These are phyloP conservation scores for Thumatha senex DNA, from an alignment of 2,888 invertebrate genomes.

Conservation along the genomic window DNA sequence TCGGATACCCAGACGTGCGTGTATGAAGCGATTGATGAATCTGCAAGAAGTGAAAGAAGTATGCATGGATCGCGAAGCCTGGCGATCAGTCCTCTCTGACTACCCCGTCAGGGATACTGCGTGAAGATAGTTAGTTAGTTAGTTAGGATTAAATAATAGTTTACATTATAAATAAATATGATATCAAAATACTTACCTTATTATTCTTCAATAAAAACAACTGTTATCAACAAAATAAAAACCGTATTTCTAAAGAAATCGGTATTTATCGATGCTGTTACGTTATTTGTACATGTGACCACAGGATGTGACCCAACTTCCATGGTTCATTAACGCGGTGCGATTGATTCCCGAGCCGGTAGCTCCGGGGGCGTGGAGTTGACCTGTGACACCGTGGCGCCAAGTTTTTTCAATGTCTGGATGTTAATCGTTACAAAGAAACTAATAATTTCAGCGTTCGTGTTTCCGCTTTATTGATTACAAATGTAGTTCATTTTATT, in stretches of 20 bases:
- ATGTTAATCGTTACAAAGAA: constrained; percentile 24
- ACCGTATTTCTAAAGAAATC: constrained; percentile 8
- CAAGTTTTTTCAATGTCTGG: constrained; percentile 54
- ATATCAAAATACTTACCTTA: background rate
- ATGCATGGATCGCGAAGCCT: too few species aligned
- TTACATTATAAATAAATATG: too few species aligned
- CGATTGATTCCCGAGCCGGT: constrained; percentile 30
- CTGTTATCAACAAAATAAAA: constrained; percentile 6
- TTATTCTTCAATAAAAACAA: background rate
- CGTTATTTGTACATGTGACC: constrained; percentile 11
- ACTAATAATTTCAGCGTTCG: constrained; percentile 13
- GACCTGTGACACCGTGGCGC: constrained; percentile 75
- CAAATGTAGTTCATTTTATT: constrained; percentile 2
- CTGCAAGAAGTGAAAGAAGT: too few species aligned
- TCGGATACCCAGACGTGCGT: too few species aligned
- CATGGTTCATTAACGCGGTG: constrained; percentile 60
- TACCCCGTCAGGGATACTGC: too few species aligned
- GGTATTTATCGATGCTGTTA: constrained; percentile 1
- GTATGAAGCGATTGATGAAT: too few species aligned
- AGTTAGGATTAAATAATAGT: too few species aligned
- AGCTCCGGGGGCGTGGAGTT: constrained; percentile 40
- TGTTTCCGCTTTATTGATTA: constrained; percentile 9
- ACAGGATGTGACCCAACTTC: constrained; percentile 45
- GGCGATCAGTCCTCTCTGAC: too few species aligned
- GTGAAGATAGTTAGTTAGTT: too few species aligned